These are phyloP conservation scores for Rhinolophus ferrumequinum DNA, from an alignment of 2,113 vertebrate species.

Conservation along the genomic window DNA sequence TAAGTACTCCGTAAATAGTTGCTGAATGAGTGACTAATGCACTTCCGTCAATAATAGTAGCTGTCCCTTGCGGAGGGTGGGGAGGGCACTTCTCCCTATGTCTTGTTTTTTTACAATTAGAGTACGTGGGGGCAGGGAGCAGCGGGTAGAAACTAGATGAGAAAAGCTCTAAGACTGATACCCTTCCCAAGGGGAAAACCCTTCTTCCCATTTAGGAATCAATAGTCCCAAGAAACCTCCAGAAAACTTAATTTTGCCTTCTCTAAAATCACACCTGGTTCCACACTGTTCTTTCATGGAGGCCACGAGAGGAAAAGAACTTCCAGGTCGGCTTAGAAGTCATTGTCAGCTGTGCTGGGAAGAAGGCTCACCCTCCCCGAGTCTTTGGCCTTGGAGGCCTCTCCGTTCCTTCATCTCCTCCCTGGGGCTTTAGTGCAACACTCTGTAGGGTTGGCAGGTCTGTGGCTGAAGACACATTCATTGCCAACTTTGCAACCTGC, in stretches of 20 bases:
- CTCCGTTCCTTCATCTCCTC: rapidly evolving
- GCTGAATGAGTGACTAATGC: constrained; percentile 41
- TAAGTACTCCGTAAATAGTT: neutral
- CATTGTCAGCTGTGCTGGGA: neutral
- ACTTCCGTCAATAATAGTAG: constrained; percentile 15
- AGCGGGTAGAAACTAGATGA: neutral
- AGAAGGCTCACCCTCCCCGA: neutral
- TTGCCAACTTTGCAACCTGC: neutral
- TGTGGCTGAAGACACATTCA: neutral
- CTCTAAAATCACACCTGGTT: neutral
- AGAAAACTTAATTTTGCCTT: constrained; percentile 17
- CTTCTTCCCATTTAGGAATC: neutral
- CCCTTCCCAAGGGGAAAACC: neutral
- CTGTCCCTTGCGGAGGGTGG: neutral
- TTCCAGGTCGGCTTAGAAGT: neutral
- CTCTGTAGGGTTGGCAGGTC: neutral
- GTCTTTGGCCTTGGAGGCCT: neutral
- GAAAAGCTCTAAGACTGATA: neutral
- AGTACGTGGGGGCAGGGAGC: constrained; percentile 31
- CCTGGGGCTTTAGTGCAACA: rapidly evolving
- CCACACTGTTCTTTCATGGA: neutral
- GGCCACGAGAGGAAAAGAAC: constrained; percentile 2
- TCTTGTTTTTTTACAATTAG: constrained; percentile 23
- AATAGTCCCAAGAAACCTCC: constrained; percentile 8
- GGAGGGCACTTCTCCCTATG: neutral